Percentiles rank a stretch among this genome's conserved stretches.
These are phyloP conservation scores for Dipodomys spectabilis DNA, from an alignment of 2,113 vertebrate species.

Conservation along the genomic window DNA sequence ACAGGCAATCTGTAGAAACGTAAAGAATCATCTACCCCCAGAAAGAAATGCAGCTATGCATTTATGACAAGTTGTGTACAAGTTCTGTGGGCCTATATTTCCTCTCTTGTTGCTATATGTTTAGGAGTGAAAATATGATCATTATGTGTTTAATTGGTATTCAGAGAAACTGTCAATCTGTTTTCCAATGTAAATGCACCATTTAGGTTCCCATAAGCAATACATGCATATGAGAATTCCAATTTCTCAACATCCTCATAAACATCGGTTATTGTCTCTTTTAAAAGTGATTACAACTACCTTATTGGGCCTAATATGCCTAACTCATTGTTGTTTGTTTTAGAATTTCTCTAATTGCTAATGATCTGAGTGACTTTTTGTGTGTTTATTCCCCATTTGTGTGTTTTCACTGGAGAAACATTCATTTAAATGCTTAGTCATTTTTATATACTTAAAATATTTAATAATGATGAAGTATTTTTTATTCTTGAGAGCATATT, in stretches of 20 bases:
- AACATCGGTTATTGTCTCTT: neutral
- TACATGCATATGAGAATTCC: neutral
- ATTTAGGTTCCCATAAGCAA: neutral
- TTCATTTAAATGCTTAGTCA: neutral
- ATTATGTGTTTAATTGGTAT: neutral
- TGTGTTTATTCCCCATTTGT: neutral
- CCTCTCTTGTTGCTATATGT: neutral
- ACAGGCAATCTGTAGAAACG: neutral
- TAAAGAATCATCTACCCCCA: neutral
- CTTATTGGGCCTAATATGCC: neutral
- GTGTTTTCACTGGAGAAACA: neutral
- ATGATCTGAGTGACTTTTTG: neutral
- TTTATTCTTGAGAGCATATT: neutral
- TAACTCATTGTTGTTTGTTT: neutral
- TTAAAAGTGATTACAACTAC: neutral
- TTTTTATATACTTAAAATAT: constrained; percentile 70
- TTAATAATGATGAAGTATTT: constrained; percentile 77
- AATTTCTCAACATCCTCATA: neutral
- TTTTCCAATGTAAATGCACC: neutral
- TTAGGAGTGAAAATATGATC: neutral
- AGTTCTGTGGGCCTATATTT: neutral
- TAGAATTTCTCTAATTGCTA: neutral
- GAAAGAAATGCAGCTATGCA: neutral
- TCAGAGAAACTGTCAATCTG: neutral
- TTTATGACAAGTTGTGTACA: neutral